Evolutionary conservation across 2,797 vertebrate species (phyloP), one percentile per base, ranked within the genome.

Genomic region (Cirrhinus mrigala): DNA sequence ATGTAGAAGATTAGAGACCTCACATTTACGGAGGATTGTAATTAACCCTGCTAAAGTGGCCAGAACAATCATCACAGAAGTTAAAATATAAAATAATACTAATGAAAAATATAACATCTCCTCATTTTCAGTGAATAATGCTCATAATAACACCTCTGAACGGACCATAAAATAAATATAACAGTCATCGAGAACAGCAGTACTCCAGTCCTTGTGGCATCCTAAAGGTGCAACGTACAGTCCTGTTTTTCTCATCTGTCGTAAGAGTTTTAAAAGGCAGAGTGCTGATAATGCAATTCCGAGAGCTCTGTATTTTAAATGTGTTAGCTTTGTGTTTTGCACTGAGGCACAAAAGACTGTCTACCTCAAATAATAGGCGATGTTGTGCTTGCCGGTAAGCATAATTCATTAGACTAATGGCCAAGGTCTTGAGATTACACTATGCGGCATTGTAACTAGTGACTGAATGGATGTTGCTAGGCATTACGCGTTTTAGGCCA

Each of bases 261-360:
- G 52, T 79, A 56, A 85, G 60, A 88, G 86, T 62, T 82, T 76
- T 73, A 44, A 80, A 84, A 88, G 85, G 66, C 24, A 46, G 68
- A 40, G 22, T n/a, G 20, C 71, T 78, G 78, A 80, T 74, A 79
- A 79, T 29, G 40, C 60, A 37, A 83, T 68, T 44, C 40, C 79
- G 66, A 74, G 76, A n/a, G 60, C 50, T 37, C 15, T 48, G 73
- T 33, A 64, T 86, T 84, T 78, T 69, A 75, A 79, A 79, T 88
- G 64, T 71, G 66, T 50, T 68, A 54, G 73, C 10, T 56, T 6
- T 74, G 80, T 29, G 14, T 74, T 75, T 68, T 58, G 78, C 70
- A 48, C n/a, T 16, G 52, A 78, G 73, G 69, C 85, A 86, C 70
- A 86, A 88, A 88, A 74, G 54, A 75, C 15, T 44, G 52, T 75